These are phyloP conservation scores for Ecliptopera silaceata DNA, from an alignment of 2,888 invertebrate genomes.

Conservation along the genomic window DNA sequence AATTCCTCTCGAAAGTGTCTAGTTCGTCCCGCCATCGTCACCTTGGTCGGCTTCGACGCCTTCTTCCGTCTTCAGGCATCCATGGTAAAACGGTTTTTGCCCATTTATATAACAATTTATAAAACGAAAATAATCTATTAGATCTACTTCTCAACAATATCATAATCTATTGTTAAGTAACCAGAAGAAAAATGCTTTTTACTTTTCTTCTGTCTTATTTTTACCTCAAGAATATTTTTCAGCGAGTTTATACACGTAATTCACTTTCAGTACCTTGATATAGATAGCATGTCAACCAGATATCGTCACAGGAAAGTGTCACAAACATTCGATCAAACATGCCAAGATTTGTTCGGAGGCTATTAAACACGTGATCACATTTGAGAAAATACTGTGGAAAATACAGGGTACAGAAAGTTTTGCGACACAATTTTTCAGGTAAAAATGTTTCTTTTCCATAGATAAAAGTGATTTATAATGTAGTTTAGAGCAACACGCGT, in stretches of 20 bases:
- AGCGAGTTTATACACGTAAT: not conserved
- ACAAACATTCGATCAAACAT: conserved; percentile 27
- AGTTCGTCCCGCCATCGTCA: too few relatives aligned
- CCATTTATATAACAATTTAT: too few relatives aligned
- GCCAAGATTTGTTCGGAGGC: conserved; percentile 17
- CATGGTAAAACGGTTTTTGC: too few relatives aligned
- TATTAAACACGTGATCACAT: conserved; percentile 27
- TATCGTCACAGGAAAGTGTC: conserved; percentile 22
- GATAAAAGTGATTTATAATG: conserved; percentile 9
- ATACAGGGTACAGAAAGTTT: conserved; percentile 2
- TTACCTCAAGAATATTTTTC: not conserved
- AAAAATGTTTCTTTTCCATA: conserved; percentile 1
- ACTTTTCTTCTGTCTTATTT: not conserved
- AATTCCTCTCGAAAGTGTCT: too few relatives aligned
- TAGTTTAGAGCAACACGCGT: not conserved
- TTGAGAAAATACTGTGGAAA: conserved; percentile 7
- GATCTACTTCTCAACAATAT: too few relatives aligned
- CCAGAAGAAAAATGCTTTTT: not conserved
- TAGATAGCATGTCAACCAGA: conserved; percentile 21
- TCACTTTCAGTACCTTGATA: conserved; percentile 17
- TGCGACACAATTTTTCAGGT: not conserved
- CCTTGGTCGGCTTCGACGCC: too few relatives aligned
- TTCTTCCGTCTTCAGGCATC: too few relatives aligned
- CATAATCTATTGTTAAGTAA: not conserved
- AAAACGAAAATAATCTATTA: too few relatives aligned